Evolutionary conservation across 2,113 vertebrate genomes (phyloP), one percentile per base, ranked within the genome.

Genomic region (Lamprotornis superbus): DNA sequence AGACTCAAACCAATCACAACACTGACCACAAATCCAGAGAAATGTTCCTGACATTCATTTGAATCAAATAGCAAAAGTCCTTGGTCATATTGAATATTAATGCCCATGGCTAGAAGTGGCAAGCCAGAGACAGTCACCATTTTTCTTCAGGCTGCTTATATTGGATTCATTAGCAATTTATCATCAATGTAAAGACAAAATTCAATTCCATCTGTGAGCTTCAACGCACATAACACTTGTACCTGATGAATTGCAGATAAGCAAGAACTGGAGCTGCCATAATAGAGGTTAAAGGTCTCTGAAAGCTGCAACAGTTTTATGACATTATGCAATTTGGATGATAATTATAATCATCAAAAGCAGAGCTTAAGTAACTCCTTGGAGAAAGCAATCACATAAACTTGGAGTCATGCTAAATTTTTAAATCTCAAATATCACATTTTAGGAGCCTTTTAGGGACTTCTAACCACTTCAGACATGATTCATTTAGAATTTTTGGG

Each of bases 161-260:
- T 77, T 85, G 40, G 46, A 92, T 70, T 95, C 90, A 92, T 87
- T 76, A 92, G 60, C 81, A 93, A 95, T 97, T 94, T 94, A 91
- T 95, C 92, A 89, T 60, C 10, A 6, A 88, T 9, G 1, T 65
- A 90, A 94, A 86, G 44, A 55, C 49, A 87, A 83, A 95, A 94
- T 93, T 94, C 59, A 85, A 91, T 94, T 92, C 73, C 44, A 55
- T 80, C 82, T 92, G 85, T 37, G 64, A 92, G 69, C 63, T 93
- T 59, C 70, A 85, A 59, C 33, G 19, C 27, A 85, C 42, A 19
- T 61, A 82, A 68, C n/a, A 63, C 21, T 76, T 70, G 46, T 46
- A 89, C 25, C 47, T 89, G 63, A 90, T 89, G 69, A 93, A 91
- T 77, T 97, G 40, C 85, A 73, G 60, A 89, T 65, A 70, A 90